phyloP scores from a whole-genome alignment of 1,140 invertebrate species.

The Temnothorax longispinosus region DNA sequence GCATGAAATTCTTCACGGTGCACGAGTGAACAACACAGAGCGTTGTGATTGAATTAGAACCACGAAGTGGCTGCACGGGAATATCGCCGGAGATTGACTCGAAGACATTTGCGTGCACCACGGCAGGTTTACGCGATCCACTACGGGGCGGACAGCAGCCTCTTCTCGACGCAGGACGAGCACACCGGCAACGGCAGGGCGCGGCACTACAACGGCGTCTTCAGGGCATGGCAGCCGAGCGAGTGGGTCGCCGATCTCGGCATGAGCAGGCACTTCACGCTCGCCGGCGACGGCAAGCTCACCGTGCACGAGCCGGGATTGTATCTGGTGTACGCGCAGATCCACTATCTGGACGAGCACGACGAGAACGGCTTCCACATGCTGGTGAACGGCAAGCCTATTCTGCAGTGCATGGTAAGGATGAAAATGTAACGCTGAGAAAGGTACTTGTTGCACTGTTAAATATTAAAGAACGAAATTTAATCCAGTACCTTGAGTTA shows the following conservation, averaged over 20 bases:
- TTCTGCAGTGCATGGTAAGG: conserved; percentile 87
- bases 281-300: conserved; percentile 84
- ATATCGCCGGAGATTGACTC: conserved; percentile 58
- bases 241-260: conserved; percentile 84
- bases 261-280: conserved; percentile 81
- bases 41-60: conserved; percentile 22
- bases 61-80: neutral
- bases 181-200: conserved; percentile 85
- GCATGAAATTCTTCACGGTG: neutral
- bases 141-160: conserved; percentile 78
- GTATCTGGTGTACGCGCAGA: conserved; percentile 90
- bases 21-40: neutral
- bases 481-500: too few relatives aligned
- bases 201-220: conserved; percentile 84
- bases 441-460: neutral
- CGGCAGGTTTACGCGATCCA: conserved; percentile 78
- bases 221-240: conserved; percentile 85
- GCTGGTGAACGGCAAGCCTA: conserved; percentile 85
- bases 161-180: conserved; percentile 74
- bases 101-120: conserved; percentile 69
- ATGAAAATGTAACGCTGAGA: neutral
- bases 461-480: neutral
- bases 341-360: conserved; percentile 89
- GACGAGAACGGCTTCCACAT: conserved; percentile 89
- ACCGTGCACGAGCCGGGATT: conserved; percentile 87